Conservation (phyloP, 1,140 invertebrate species). For the Penaeus japonicus region DNA sequence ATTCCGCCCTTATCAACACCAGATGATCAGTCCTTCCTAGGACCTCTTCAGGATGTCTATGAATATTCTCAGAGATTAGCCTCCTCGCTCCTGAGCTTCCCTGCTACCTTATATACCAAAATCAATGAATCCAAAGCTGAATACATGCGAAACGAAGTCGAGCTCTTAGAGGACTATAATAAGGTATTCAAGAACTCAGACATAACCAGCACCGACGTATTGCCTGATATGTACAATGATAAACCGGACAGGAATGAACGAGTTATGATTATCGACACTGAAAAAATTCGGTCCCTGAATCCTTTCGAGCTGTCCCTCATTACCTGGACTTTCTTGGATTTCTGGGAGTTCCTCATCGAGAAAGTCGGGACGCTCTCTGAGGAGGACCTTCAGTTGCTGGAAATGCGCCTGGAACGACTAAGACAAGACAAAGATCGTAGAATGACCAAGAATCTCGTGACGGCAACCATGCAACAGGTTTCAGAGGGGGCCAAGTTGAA, state of each 20-base stretch:
- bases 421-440: slow-evolving; percentile 40
- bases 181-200: slow-evolving; percentile 41
- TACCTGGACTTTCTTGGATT: slow-evolving; percentile 58
- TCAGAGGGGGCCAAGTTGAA: neutral
- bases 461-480: slow-evolving; percentile 29
- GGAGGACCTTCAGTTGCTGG: slow-evolving; percentile 44
- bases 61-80: slow-evolving; percentile 51
- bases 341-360: slow-evolving; percentile 58
- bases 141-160: slow-evolving; percentile 37
- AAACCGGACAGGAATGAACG: slow-evolving; percentile 46
- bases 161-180: slow-evolving; percentile 44
- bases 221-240: slow-evolving; percentile 51
- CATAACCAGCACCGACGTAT: slow-evolving; percentile 38
- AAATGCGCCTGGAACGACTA: slow-evolving; percentile 32
- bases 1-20: neutral
- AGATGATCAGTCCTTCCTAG: slow-evolving; percentile 26
- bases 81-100: slow-evolving; percentile 45
- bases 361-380: slow-evolving; percentile 56
- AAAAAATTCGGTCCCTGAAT: slow-evolving; percentile 40
- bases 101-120: neutral
- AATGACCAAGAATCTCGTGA: slow-evolving; percentile 39
- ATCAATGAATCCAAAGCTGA: slow-evolving; percentile 20
- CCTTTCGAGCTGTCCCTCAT: slow-evolving; percentile 56
- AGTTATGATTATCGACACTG: slow-evolving; percentile 42
- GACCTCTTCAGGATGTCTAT: slow-evolving; percentile 49